Evolutionary conservation across 1,140 invertebrate genomes (phyloP).

Genomic region (Trichoplusia ni): DNA sequence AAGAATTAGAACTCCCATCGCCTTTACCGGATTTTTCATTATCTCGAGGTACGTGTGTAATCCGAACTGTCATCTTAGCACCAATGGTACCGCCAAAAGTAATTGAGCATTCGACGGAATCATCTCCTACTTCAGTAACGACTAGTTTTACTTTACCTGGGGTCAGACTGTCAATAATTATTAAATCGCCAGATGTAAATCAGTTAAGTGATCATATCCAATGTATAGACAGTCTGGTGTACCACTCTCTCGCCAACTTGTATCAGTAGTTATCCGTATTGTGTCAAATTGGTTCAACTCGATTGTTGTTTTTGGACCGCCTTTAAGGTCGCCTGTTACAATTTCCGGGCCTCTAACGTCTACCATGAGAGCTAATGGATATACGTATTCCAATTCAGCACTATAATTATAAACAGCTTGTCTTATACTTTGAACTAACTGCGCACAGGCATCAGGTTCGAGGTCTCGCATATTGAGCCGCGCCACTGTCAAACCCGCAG

Average conservation of each 20-base stretch:
- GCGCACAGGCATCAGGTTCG: conserved; percentile 70
- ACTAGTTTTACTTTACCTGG: conserved; percentile 64
- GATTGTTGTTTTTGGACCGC: conserved; percentile 56
- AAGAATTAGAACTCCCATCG: conserved; percentile 51
- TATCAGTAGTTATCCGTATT: conserved; percentile 65
- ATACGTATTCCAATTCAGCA: conserved; percentile 72
- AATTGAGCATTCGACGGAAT: conserved; percentile 70
- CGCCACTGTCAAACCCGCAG: conserved; percentile 74
- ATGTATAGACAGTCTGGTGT: conserved; percentile 70
- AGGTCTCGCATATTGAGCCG: conserved; percentile 68
- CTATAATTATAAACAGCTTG: conserved; percentile 78
- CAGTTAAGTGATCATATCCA: conserved; percentile 69
- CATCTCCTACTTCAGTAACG: conserved; percentile 65
- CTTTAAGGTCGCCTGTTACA: conserved; percentile 70
- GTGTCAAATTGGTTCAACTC: conserved; percentile 56
- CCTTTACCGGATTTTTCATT: conserved; percentile 37
- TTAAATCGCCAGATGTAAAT: conserved; percentile 60
- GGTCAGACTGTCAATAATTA: conserved; percentile 68
- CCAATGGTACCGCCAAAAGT: conserved; percentile 61
- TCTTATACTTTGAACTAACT: conserved; percentile 72
- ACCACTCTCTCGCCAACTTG: conserved; percentile 69
- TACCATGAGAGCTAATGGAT: conserved; percentile 74
- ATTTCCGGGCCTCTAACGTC: conserved; percentile 77
- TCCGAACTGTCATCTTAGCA: conserved; percentile 69
- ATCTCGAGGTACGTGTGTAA: conserved; percentile 63